phyloP scores from a whole-genome alignment of 2,113 vertebrate genomes.

The Phalacrocorax aristotelis region DNA sequence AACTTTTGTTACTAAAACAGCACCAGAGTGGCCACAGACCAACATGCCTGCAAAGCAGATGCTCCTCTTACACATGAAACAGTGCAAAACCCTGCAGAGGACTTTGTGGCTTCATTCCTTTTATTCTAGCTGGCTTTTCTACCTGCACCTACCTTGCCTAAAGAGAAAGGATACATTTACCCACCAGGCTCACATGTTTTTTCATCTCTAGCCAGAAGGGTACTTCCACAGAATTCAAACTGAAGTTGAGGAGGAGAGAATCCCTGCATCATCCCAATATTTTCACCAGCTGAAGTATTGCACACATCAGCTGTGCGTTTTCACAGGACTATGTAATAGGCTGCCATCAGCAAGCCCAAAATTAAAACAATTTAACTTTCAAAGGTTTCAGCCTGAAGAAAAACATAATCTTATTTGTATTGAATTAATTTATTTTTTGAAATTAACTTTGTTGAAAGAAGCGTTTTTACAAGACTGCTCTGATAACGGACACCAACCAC shows the following conservation, averaged over 20 bases:
- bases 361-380: not conserved
- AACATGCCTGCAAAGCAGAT: not conserved
- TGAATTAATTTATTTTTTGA: slow-evolving; percentile 9
- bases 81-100: not conserved
- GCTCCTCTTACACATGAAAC: not conserved
- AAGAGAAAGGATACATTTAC: not conserved
- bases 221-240: too few species aligned
- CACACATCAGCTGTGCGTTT: not conserved
- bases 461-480: not conserved
- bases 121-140: not conserved
- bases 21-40: not conserved
- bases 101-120: not conserved
- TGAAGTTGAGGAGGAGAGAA: not conserved
- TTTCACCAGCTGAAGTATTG: not conserved
- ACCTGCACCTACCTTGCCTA: not conserved
- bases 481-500: not conserved
- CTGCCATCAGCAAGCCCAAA: not conserved
- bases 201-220: not conserved
- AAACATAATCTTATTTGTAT: not conserved
- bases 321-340: not conserved
- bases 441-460: slow-evolving; percentile 12
- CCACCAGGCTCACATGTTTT: accelerated
- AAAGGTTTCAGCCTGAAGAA: not conserved
- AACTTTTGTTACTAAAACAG: not conserved
- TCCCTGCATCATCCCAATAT: not conserved